A percentile compares a stretch with the other conserved stretches of the same genome.
Evolutionary conservation across 2,888 invertebrate genomes (phyloP).

Genomic region (Heliothis peltigera): DNA sequence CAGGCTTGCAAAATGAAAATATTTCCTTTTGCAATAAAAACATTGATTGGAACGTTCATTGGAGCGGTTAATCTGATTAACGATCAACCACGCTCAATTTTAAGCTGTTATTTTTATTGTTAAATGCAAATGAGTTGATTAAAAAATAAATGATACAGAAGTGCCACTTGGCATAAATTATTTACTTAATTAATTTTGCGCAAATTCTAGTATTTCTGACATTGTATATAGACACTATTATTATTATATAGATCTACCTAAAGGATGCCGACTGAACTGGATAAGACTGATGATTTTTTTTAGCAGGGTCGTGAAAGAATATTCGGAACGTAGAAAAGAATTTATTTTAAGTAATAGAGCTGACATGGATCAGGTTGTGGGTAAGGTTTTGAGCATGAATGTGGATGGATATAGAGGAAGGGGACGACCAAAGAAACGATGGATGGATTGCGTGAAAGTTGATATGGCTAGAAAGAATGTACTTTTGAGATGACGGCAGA

Average conservation of each 20-base stretch:
- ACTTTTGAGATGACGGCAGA: too few species aligned
- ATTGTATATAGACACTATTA: too few species aligned
- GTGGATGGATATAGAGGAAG: too few species aligned
- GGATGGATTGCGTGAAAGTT: too few species aligned
- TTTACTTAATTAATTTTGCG: neutral
- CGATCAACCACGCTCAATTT: conserved; percentile 32
- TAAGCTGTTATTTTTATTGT: conserved; percentile 51
- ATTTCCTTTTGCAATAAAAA: conserved; percentile 31
- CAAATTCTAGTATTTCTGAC: neutral
- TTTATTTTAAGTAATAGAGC: too few species aligned
- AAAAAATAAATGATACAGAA: conserved; percentile 26
- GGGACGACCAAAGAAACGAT: too few species aligned
- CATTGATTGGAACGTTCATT: conserved; percentile 43
- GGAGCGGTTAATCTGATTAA: conserved; percentile 48
- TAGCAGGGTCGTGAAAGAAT: too few species aligned
- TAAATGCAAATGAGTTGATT: conserved; percentile 43
- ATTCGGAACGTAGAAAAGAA: too few species aligned
- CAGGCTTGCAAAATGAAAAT: conserved; percentile 10
- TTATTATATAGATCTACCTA: neutral
- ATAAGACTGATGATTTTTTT: too few species aligned
- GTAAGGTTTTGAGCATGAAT: too few species aligned
- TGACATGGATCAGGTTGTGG: too few species aligned
- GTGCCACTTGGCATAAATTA: neutral
- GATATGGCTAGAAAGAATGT: too few species aligned
- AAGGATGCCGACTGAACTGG: neutral